These are phyloP conservation scores for Apomyelois bistriatella DNA, from an alignment of 2,888 invertebrate genomes.

Conservation along the genomic window DNA sequence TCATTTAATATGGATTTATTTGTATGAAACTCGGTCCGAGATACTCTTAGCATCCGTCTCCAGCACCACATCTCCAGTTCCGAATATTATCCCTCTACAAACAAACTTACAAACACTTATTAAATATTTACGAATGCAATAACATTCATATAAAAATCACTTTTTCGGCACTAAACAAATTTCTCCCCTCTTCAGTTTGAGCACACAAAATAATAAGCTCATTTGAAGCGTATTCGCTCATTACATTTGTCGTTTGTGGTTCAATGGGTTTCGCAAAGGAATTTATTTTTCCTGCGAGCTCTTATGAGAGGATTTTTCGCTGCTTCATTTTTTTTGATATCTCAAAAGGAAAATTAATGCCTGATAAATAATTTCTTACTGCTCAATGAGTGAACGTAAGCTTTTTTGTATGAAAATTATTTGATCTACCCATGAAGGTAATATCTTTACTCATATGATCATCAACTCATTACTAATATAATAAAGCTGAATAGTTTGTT, in stretches of 20 bases:
- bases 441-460: too few relatives aligned
- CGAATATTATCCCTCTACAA: too few relatives aligned
- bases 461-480: too few relatives aligned
- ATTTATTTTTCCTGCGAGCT: constrained; percentile 11
- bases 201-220: constrained; percentile 14
- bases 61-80: too few relatives aligned
- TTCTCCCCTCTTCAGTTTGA: not conserved
- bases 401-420: not conserved
- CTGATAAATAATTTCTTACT: not conserved
- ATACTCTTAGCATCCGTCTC: too few relatives aligned
- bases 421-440: too few relatives aligned
- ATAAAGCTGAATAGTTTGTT: too few relatives aligned
- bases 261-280: constrained; percentile 15
- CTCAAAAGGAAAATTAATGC: not conserved
- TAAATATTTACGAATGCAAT: too few relatives aligned
- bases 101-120: too few relatives aligned
- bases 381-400: not conserved
- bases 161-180: not conserved
- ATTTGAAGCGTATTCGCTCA: constrained; percentile 13
- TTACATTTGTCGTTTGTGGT: constrained; percentile 22
- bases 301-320: not conserved
- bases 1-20: too few relatives aligned
- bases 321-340: not conserved
- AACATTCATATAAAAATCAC: too few relatives aligned
- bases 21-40: too few relatives aligned